phyloP scores from a whole-genome alignment of 2,113 vertebrate genomes.

The Nothobranchius furzeri region DNA sequence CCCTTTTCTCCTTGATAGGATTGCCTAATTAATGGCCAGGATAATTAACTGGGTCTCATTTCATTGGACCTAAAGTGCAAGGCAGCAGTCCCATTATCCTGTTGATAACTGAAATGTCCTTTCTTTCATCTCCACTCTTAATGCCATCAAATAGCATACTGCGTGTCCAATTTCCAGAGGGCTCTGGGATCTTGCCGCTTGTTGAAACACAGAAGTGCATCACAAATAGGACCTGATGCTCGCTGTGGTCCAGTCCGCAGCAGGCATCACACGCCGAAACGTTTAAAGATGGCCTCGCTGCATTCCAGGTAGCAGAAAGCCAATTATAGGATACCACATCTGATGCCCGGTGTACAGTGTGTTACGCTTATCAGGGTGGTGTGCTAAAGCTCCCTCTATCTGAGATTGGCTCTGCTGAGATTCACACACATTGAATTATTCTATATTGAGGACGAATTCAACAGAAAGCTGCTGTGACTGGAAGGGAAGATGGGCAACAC shows the following conservation, averaged over 20 bases:
- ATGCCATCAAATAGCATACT: conserved; percentile 76
- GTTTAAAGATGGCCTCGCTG: conserved; percentile 8
- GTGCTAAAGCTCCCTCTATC: conserved; percentile 37
- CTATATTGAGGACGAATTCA: conserved; percentile 10
- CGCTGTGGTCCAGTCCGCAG: conserved; percentile 36
- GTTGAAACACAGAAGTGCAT: conserved; percentile 47
- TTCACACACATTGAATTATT: conserved; percentile 41
- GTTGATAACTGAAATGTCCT: conserved; percentile 71
- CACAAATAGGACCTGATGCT: conserved; percentile 52
- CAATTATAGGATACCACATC: conserved; percentile 20
- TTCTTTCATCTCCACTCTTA: conserved; percentile 73
- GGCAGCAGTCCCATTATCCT: conserved; percentile 67
- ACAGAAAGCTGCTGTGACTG: conserved; percentile 22
- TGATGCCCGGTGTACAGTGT: conserved; percentile 14
- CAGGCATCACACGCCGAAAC: conserved; percentile 19
- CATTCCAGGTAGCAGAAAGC: conserved; percentile 16
- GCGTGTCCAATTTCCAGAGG: conserved; percentile 75
- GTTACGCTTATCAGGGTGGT: conserved; percentile 19
- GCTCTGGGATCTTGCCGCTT: conserved; percentile 59
- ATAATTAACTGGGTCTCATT: conserved; percentile 73
- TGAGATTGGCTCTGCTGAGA: conserved; percentile 32
- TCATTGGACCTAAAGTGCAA: conserved; percentile 67
- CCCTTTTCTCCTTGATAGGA: conserved; percentile 68
- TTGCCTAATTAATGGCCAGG: conserved; percentile 74
- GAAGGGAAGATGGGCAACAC: conserved; percentile 3